A percentile compares a stretch with the other conserved stretches of the same genome.
phyloP scores from a whole-genome alignment of 2,888 invertebrate genomes.

The Piscicola geometra region DNA sequence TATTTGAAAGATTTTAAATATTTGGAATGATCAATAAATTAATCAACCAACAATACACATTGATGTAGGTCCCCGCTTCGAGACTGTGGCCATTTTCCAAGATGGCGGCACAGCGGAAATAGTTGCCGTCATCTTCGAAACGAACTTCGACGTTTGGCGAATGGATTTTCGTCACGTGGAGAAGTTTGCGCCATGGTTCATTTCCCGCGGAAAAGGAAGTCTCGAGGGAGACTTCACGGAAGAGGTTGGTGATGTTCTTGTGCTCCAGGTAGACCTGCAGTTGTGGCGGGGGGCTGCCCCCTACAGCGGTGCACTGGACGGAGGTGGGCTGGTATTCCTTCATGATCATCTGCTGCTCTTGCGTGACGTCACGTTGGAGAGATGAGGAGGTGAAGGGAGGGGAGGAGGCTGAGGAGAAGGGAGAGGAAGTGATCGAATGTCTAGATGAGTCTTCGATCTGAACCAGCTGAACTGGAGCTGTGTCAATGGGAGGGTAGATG shows the following conservation, averaged over 20 bases:
- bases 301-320: slow-evolving; percentile 12
- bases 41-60: slow-evolving; percentile 35
- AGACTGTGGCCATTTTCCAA: slow-evolving; percentile 33
- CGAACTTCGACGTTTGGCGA: slow-evolving; percentile 20
- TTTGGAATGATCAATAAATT: no score
- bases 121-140: slow-evolving; percentile 34
- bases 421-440: not conserved
- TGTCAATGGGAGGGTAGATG: no score
- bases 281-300: slow-evolving; percentile 25
- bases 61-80: slow-evolving; percentile 24
- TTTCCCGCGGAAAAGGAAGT: slow-evolving; percentile 22
- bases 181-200: slow-evolving; percentile 31
- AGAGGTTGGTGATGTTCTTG: slow-evolving; percentile 29
- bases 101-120: slow-evolving; percentile 35
- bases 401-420: not conserved
- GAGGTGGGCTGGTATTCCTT: slow-evolving; percentile 17
- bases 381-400: not conserved
- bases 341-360: slow-evolving; percentile 7
- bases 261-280: slow-evolving; percentile 16
- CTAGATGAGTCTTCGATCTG: slow-evolving; percentile 1
- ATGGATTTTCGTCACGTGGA: slow-evolving; percentile 31
- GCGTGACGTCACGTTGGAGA: not conserved
- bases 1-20: no score
- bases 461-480: not conserved
- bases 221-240: slow-evolving; percentile 3